Evolutionary conservation across 1,140 invertebrate genomes (phyloP).

Genomic region (Dysdera silvatica): DNA sequence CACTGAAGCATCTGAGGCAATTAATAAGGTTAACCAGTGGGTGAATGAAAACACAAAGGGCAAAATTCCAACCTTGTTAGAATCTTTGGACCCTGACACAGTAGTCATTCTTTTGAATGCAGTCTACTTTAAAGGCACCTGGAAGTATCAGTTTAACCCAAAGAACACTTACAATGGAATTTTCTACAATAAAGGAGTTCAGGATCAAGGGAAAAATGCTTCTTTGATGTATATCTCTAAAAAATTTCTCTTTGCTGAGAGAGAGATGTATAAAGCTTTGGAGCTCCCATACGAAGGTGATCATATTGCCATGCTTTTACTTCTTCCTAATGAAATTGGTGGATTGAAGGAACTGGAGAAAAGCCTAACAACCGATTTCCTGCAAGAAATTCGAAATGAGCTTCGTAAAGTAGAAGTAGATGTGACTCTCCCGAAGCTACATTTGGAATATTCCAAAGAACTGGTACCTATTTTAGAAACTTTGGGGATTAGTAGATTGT

Average conservation of each 20-base stretch:
- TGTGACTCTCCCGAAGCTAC: constrained; percentile 36
- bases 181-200: constrained; percentile 56
- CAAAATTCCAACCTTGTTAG: constrained; percentile 57
- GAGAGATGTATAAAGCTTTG: constrained; percentile 53
- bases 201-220: constrained; percentile 41
- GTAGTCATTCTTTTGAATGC: constrained; percentile 63
- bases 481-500: constrained; percentile 34
- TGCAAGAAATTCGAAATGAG: neutral
- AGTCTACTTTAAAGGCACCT: constrained; percentile 67
- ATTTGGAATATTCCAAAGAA: constrained; percentile 25
- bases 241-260: constrained; percentile 60
- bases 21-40: constrained; percentile 57
- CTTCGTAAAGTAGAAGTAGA: constrained; percentile 15
- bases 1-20: constrained; percentile 39
- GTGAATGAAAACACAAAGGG: constrained; percentile 54
- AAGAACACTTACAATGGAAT: constrained; percentile 29
- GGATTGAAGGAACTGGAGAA: constrained; percentile 20
- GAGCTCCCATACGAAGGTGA: constrained; percentile 61
- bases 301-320: constrained; percentile 38
- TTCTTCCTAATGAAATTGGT: constrained; percentile 35
- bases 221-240: constrained; percentile 77
- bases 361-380: neutral
- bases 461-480: constrained; percentile 24
- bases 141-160: constrained; percentile 62
- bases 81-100: constrained; percentile 45